These are phyloP conservation scores for Artemia franciscana DNA, from an alignment of 1,140 invertebrate species.

Conservation along the genomic window DNA sequence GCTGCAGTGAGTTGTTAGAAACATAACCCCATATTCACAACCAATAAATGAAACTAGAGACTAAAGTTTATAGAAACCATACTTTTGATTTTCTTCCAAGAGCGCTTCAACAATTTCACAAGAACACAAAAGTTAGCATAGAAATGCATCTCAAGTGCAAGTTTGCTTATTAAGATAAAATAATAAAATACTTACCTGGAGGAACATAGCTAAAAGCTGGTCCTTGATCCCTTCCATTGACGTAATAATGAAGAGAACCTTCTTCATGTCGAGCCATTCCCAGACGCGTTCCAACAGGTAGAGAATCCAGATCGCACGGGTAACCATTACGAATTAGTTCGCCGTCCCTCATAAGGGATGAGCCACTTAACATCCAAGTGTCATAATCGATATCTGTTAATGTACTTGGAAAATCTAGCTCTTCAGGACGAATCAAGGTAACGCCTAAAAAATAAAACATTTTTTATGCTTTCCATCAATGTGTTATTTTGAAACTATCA, in stretches of 20 bases:
- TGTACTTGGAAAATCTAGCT: slow-evolving; percentile 60
- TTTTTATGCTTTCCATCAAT: too few relatives aligned
- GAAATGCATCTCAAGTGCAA: not conserved
- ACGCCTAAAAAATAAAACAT: slow-evolving; percentile 28
- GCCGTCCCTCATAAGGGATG: slow-evolving; percentile 42
- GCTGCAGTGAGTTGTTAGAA: too few relatives aligned
- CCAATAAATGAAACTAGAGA: too few relatives aligned
- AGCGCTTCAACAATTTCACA: too few relatives aligned
- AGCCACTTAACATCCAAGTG: slow-evolving; percentile 73
- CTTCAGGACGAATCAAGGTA: slow-evolving; percentile 62
- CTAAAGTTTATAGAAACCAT: too few relatives aligned
- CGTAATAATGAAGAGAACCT: slow-evolving; percentile 61
- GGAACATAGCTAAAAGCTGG: slow-evolving; percentile 58
- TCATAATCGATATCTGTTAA: slow-evolving; percentile 77
- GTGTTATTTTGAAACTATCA: too few relatives aligned
- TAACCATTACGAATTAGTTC: slow-evolving; percentile 58
- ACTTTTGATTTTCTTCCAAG: too few relatives aligned
- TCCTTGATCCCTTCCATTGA: slow-evolving; percentile 74
- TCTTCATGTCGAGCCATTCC: slow-evolving; percentile 68
- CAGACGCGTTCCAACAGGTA: slow-evolving; percentile 48
- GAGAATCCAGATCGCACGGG: slow-evolving; percentile 50
- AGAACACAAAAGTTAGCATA: not conserved
- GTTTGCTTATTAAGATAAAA: not conserved
- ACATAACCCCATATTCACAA: too few relatives aligned
- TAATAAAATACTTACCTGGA: slow-evolving; percentile 22